These are phyloP conservation scores for Salarias fasciatus DNA, from an alignment of 2,797 vertebrate genomes.

Conservation along the genomic window DNA sequence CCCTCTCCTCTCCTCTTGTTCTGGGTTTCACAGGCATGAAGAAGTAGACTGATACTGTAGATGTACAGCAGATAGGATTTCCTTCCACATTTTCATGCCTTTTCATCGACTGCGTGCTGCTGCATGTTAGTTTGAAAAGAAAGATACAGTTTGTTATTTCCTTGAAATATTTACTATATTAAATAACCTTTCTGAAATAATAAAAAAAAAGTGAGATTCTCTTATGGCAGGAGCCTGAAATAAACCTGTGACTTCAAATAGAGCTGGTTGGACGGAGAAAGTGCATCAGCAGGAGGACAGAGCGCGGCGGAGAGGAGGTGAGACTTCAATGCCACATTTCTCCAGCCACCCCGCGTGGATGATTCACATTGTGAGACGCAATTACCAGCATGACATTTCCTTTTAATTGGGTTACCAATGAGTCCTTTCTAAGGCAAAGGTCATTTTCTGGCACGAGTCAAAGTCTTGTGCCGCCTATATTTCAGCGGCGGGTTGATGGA, in stretches of 20 bases:
- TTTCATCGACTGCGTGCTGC: background rate
- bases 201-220: background rate
- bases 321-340: conserved; percentile 67
- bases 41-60: conserved; percentile 7
- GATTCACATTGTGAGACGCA: conserved; percentile 78
- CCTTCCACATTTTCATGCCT: background rate
- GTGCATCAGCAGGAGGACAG: conserved; percentile 22
- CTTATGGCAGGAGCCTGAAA: background rate
- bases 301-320: conserved; percentile 13
- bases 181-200: too few relatives aligned
- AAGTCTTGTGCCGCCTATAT: conserved; percentile 59
- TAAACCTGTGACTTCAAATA: conserved; percentile 25
- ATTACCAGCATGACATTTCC: conserved; percentile 86
- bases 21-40: conserved; percentile 40
- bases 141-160: background rate
- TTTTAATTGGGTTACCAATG: conserved; percentile 85
- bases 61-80: background rate
- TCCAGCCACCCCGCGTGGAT: conserved; percentile 54
- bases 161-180: too few relatives aligned
- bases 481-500: conserved; percentile 57
- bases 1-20: conserved; percentile 34
- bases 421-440: conserved; percentile 83
- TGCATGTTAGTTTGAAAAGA: conserved; percentile 1
- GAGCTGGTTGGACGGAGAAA: conserved; percentile 1
- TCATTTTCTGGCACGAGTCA: conserved; percentile 79